These are phyloP conservation scores for Erethizon dorsatum DNA, from an alignment of 2,797 vertebrate genomes.

Conservation along the genomic window DNA sequence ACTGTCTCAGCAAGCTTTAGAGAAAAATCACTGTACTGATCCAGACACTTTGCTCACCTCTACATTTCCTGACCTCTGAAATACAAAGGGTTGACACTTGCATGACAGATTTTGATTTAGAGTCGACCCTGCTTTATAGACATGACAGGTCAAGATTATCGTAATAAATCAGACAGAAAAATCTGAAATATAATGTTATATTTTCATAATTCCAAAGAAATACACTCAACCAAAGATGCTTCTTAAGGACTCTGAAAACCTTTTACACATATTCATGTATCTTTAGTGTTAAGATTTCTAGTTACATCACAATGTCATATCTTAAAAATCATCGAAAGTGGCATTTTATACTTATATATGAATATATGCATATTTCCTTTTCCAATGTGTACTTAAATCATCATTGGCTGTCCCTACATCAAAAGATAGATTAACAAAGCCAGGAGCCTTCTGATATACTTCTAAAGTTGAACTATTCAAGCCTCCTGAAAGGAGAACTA, in stretches of 20 bases:
- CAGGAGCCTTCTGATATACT: background rate
- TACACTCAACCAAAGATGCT: background rate
- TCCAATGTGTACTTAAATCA: background rate
- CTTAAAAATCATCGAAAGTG: background rate
- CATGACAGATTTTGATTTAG: background rate
- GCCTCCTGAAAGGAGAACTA: background rate
- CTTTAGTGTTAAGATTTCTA: background rate
- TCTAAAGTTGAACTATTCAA: background rate
- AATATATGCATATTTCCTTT: background rate
- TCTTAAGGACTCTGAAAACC: background rate
- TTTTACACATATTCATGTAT: background rate
- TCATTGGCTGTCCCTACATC: background rate
- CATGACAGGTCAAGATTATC: background rate
- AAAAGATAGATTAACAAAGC: background rate
- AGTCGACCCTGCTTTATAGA: background rate
- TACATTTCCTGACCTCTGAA: background rate
- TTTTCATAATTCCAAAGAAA: slow-evolving; percentile 15
- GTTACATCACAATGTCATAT: background rate
- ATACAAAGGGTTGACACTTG: background rate
- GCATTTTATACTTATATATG: background rate
- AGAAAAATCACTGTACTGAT: background rate
- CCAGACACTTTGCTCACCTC: background rate
- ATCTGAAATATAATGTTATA: background rate
- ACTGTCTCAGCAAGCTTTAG: background rate
- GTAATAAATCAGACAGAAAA: background rate